These are phyloP conservation scores for Horisme vitalbata DNA, from an alignment of 2,888 invertebrate genomes.

Conservation along the genomic window DNA sequence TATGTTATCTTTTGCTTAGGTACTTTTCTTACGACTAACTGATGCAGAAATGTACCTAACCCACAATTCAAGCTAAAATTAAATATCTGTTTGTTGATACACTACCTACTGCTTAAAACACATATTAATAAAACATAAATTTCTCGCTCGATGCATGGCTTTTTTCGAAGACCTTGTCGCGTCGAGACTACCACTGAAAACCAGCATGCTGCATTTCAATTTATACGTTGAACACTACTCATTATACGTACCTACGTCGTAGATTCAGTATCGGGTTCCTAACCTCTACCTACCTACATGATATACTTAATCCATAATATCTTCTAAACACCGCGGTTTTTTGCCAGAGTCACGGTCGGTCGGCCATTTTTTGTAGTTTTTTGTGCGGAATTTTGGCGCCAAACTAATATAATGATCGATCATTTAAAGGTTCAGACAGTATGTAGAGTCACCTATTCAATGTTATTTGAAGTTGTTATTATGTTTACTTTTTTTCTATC, in stretches of 20 bases:
- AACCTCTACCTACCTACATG: constrained; percentile 14
- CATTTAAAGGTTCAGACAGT: constrained; percentile 23
- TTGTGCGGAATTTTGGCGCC: constrained; percentile 79
- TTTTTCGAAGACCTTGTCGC: constrained; percentile 43
- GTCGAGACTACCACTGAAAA: constrained; percentile 45
- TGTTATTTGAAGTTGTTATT: background rate
- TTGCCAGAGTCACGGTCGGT: constrained; percentile 72
- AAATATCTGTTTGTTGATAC: no score
- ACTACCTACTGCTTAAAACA: no score
- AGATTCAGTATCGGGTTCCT: constrained; percentile 27
- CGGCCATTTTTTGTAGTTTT: constrained; percentile 71
- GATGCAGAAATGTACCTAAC: no score
- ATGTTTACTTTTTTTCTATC: constrained; percentile 33
- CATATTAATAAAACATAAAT: constrained; percentile 34
- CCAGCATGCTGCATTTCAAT: constrained; percentile 38
- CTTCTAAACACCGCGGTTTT: constrained; percentile 44
- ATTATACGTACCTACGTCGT: constrained; percentile 30
- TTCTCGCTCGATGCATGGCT: constrained; percentile 32
- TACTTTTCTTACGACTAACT: no score
- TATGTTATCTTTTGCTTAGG: no score
- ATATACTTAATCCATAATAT: constrained; percentile 39
- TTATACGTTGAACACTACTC: constrained; percentile 27
- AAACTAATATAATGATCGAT: constrained; percentile 58
- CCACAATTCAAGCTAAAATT: no score
- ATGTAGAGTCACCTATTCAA: background rate